A percentile compares a stretch with the other conserved stretches of the same genome.
Evolutionary conservation across 2,113 vertebrate species (phyloP).

Genomic region (Semnornis frantzii): DNA sequence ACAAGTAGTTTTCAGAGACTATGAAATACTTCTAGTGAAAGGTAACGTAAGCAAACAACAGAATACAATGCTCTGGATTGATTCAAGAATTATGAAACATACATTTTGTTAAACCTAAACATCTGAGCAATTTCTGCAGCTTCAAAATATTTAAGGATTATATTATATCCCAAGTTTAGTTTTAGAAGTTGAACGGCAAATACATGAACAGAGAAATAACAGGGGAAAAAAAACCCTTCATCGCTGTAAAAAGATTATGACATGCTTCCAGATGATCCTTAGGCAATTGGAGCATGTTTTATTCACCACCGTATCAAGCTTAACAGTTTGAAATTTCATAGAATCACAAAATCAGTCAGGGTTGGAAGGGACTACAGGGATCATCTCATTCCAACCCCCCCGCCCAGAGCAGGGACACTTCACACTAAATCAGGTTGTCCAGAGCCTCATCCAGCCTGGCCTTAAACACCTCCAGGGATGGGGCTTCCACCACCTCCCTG

Average conservation of each 20-base stretch:
- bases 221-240: not conserved
- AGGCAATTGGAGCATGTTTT: not conserved
- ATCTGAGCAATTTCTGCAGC: not conserved
- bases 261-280: not conserved
- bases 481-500: no score
- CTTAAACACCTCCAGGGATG: no score
- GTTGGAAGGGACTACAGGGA: no score
- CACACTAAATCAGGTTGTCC: no score
- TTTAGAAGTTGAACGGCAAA: not conserved
- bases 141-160: not conserved
- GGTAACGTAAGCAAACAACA: not conserved
- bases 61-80: not conserved
- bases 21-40: not conserved
- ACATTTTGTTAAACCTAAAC: not conserved
- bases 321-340: not conserved
- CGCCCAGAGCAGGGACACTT: no score
- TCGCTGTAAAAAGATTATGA: not conserved
- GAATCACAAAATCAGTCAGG: no score
- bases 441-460: no score
- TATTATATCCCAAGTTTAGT: not conserved
- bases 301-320: not conserved
- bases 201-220: not conserved
- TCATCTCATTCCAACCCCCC: no score
- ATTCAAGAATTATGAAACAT: not conserved
- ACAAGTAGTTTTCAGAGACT: not conserved